Conservation (phyloP, 2,888 invertebrate species). For the Schizotus pectinicornis region DNA sequence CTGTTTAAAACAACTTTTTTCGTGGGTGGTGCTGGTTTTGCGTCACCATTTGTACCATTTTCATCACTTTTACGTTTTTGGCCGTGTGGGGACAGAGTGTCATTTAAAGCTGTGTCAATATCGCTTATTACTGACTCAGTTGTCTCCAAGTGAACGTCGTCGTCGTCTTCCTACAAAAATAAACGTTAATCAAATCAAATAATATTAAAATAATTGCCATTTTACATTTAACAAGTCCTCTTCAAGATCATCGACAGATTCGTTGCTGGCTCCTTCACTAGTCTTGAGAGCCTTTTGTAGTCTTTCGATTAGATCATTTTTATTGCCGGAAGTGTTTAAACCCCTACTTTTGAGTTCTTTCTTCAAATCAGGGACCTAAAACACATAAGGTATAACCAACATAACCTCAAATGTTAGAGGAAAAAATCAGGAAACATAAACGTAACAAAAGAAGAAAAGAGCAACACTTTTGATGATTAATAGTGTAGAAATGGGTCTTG, state of each 20-base stretch:
- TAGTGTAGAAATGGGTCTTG: not conserved
- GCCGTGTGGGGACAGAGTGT: slow-evolving; percentile 32
- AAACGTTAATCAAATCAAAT: slow-evolving; percentile 7
- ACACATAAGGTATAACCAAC: slow-evolving; percentile 19
- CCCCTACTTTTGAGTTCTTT: slow-evolving; percentile 82
- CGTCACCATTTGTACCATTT: slow-evolving; percentile 34
- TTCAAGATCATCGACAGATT: slow-evolving; percentile 63
- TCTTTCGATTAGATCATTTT: slow-evolving; percentile 79
- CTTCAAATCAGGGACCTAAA: slow-evolving; percentile 82
- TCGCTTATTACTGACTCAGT: slow-evolving; percentile 52
- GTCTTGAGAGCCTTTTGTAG: slow-evolving; percentile 67
- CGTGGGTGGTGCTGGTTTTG: slow-evolving; percentile 50
- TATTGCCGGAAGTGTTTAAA: slow-evolving; percentile 76
- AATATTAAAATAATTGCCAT: slow-evolving; percentile 18
- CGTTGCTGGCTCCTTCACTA: slow-evolving; percentile 45
- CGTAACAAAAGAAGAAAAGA: not conserved
- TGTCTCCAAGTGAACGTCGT: slow-evolving; percentile 52
- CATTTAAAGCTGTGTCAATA: slow-evolving; percentile 50
- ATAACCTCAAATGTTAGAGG: slow-evolving; percentile 34
- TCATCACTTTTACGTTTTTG: slow-evolving; percentile 48
- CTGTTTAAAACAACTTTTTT: slow-evolving; percentile 72
- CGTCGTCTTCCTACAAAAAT: slow-evolving; percentile 48
- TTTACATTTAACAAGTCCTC: slow-evolving; percentile 64
- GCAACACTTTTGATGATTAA: not conserved
- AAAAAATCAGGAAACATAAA: not conserved